Evolutionary conservation across 2,888 invertebrate species (phyloP), one percentile per base, ranked within the genome.

Genomic region (Amblyjoppa fuscipennis): DNA sequence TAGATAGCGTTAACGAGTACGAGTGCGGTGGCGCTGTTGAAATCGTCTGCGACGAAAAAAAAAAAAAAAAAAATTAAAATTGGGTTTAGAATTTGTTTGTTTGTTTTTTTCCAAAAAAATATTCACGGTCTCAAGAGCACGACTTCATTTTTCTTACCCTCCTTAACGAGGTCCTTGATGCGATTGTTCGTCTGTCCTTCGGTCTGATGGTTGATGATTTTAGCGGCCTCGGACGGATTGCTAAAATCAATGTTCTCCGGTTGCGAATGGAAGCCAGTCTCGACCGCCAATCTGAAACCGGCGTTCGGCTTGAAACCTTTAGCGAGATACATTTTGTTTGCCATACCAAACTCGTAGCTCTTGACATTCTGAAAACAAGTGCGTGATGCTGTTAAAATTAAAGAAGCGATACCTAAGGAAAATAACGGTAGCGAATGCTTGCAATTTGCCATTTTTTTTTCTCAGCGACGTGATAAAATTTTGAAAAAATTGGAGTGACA

Each of bases 1-100:
- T 98, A 98, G 20, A 98, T 95, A 0, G 98, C 98, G 92, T 98
- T 98, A 2, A 98, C 96, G 4, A 98, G 95, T 2, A 98, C 96
- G 81, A 98, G 93, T 73, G 96, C 95, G 0, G 97, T 97, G 0
- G 94, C 91, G 0, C 76, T 71, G 90, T 94, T 90, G 0, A 98
- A 92, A 90, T 95, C 95, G 87, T 95, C 96, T 94, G 34, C 16
- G 31, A 61, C 38, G 45, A 20, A 25, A 61, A 79, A 59, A 79
- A 20, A 9, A n/a, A 28, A 20, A 20, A 75, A 56, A 16, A 7
- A 64, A 68, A 59, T 31, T 5, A 31, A 34, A 34, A 6, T 34
- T 34, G 0, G 34, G 6, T 34, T 34, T 34, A 1, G 2, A 64
- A 41, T 13, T 56, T 34, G 20, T 20, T 20, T 20, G 20, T 20